phyloP scores from a whole-genome alignment of 2,888 invertebrate genomes.

The Prenolepis imparis region DNA sequence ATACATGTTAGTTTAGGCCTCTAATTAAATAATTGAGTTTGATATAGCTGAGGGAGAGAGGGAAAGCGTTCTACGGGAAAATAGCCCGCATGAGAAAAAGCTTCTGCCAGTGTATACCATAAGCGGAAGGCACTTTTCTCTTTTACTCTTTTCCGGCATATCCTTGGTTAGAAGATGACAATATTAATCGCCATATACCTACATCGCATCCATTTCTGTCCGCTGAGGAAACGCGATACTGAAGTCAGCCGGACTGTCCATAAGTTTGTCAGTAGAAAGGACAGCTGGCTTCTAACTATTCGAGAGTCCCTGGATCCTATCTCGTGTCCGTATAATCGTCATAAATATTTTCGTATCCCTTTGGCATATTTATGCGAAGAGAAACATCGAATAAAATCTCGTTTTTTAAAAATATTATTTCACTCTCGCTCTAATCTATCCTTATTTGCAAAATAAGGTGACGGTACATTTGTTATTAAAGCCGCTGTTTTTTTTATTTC shows the following conservation, averaged over 20 bases:
- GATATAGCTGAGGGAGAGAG: conserved; percentile 55
- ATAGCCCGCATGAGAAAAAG: conserved; percentile 77
- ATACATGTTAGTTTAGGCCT: conserved; percentile 71
- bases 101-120: conserved; percentile 37
- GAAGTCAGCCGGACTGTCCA: conserved; percentile 29
- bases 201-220: conserved; percentile 62
- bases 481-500: background rate
- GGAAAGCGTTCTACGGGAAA: conserved; percentile 55
- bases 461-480: background rate
- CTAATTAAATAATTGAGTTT: conserved; percentile 79
- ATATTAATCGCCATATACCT: conserved; percentile 69
- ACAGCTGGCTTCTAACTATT: conserved; percentile 12
- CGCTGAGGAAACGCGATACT: conserved; percentile 65
- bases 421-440: background rate
- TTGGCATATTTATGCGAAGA: background rate
- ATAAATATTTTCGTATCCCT: conserved; percentile 22
- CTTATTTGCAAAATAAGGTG: conserved; percentile 3
- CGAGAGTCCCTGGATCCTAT: background rate
- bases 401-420: conserved; percentile 2
- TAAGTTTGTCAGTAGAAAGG: conserved; percentile 56
- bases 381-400: background rate
- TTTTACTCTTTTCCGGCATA: conserved; percentile 49
- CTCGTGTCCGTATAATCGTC: background rate
- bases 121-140: background rate
- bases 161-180: conserved; percentile 35